Evolutionary conservation across 2,113 vertebrate genomes (phyloP).

Genomic region (Rhinoderma darwinii): DNA sequence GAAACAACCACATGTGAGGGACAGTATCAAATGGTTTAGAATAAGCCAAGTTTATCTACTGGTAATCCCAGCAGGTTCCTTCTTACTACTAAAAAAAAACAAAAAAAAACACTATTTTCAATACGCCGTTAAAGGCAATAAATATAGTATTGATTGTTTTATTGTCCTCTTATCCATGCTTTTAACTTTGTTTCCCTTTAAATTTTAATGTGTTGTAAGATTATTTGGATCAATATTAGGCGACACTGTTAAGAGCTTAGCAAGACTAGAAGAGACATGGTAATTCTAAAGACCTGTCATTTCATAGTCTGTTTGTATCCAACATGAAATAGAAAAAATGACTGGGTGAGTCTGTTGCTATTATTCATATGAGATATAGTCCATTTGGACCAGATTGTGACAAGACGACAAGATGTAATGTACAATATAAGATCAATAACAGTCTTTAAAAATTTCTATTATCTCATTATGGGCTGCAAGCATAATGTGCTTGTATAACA

Average conservation of each 20-base stretch:
- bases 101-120: too few species aligned
- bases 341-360: conserved; percentile 12
- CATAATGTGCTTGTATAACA: background rate
- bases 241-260: conserved; percentile 12
- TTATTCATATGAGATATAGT: conserved; percentile 35
- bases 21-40: too few species aligned
- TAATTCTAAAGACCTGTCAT: conserved; percentile 26
- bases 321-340: conserved; percentile 8
- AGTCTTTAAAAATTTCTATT: conserved; percentile 16
- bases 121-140: background rate
- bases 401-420: conserved; percentile 20
- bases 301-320: conserved; percentile 22
- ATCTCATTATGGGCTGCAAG: background rate
- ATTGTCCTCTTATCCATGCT: conserved; percentile 14
- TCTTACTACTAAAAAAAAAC: too few species aligned
- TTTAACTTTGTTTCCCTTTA: conserved; percentile 28
- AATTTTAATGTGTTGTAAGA: conserved; percentile 32
- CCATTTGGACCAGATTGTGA: conserved; percentile 9
- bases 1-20: too few species aligned
- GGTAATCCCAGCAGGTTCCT: too few species aligned
- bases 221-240: conserved; percentile 44
- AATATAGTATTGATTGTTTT: conserved; percentile 12
- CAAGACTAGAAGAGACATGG: background rate
- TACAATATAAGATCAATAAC: conserved; percentile 35
- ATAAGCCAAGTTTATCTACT: too few species aligned